Evolutionary conservation across 2,797 vertebrate species (phyloP).

Genomic region (Hyperoplus lanceolatus): DNA sequence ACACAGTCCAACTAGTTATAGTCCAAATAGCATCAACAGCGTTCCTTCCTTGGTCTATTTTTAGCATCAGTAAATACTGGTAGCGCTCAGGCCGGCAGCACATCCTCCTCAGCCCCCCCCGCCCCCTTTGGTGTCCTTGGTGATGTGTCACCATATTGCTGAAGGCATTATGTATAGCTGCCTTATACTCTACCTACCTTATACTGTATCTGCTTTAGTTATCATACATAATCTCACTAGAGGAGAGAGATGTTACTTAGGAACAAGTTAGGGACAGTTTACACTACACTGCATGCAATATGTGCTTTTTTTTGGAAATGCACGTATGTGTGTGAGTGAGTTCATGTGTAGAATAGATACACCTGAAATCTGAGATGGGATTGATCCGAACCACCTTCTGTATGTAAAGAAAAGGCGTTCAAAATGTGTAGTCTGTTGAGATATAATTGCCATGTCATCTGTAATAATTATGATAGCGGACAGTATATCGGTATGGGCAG

Average conservation of each 20-base stretch:
- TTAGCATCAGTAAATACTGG: slow-evolving; percentile 57
- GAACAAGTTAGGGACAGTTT: slow-evolving; percentile 2
- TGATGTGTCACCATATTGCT: slow-evolving; percentile 66
- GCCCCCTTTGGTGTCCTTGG: slow-evolving; percentile 60
- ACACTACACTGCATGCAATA: neutral
- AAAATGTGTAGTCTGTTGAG: too few species aligned
- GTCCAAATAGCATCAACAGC: slow-evolving; percentile 34
- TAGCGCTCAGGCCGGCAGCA: slow-evolving; percentile 48
- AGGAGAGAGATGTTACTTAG: slow-evolving; percentile 20
- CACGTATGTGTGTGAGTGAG: neutral
- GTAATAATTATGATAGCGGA: too few species aligned
- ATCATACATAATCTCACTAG: slow-evolving; percentile 52
- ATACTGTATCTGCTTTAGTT: slow-evolving; percentile 52
- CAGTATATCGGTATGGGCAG: too few species aligned
- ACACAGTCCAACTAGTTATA: slow-evolving; percentile 36
- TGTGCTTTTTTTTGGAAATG: slow-evolving; percentile 3
- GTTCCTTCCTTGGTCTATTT: slow-evolving; percentile 61
- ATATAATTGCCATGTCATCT: too few species aligned
- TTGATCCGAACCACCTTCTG: too few species aligned
- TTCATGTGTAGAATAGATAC: neutral
- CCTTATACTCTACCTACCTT: too few species aligned
- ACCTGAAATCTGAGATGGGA: too few species aligned
- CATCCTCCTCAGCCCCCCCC: neutral
- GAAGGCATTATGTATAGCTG: slow-evolving; percentile 7
- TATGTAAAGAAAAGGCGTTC: too few species aligned